phyloP scores from a whole-genome alignment of 2,797 vertebrate species.

The Onychomys torridus region DNA sequence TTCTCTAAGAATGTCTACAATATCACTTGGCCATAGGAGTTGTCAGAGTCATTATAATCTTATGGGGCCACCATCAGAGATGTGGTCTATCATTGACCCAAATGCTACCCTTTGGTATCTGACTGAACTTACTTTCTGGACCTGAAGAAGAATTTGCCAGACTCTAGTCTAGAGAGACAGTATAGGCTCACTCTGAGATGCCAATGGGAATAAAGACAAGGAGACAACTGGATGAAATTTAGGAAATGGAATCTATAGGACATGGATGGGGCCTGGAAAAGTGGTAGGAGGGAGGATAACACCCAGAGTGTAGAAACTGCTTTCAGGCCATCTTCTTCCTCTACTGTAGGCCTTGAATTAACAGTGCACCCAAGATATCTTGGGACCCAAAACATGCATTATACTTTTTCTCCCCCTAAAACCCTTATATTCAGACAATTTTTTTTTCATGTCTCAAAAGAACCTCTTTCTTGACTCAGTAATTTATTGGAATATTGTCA shows the following conservation, averaged over 20 bases:
- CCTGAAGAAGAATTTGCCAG: not conserved
- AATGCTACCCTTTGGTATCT: no score
- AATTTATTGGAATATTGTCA: constrained; percentile 17
- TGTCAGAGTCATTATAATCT: not conserved
- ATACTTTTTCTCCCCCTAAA: not conserved
- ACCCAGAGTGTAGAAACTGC: not conserved
- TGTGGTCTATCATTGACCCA: not conserved
- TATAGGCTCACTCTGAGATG: not conserved
- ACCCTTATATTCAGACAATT: not conserved
- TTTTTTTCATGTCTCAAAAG: constrained; percentile 23
- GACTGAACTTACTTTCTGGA: not conserved
- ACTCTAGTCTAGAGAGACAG: not conserved
- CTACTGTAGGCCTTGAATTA: no score
- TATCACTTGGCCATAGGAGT: not conserved
- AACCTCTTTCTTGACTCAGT: not conserved
- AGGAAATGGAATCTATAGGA: not conserved
- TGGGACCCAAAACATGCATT: not conserved
- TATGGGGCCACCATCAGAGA: not conserved
- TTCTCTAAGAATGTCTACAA: not conserved
- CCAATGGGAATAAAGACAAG: not conserved
- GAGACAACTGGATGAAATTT: not conserved
- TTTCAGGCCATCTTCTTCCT: not conserved
- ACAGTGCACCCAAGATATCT: not conserved
- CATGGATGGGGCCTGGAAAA: not conserved
- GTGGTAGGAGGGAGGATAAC: not conserved